Evolutionary conservation across 2,113 vertebrate species (phyloP).

Genomic region (Elephantulus edwardii): DNA sequence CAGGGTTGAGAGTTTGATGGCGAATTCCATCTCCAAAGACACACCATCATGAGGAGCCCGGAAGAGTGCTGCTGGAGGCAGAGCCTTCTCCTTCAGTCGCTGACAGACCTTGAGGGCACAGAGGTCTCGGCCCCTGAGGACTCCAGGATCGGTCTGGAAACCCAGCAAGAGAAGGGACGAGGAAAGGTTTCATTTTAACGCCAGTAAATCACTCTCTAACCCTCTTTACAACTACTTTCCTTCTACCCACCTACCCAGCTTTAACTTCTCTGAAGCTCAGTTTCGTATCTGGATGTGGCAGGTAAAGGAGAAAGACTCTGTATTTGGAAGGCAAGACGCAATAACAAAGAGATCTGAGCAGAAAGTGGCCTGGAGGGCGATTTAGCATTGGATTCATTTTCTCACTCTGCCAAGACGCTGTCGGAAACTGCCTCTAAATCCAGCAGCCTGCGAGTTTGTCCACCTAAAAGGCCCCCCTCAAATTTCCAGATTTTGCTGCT

Average conservation of each 20-base stretch:
- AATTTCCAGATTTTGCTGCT: slow-evolving; percentile 28
- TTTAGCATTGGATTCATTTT: not conserved
- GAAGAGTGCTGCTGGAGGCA: not conserved
- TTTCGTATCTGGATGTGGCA: not conserved
- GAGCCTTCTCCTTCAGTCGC: not conserved
- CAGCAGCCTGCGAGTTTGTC: not conserved
- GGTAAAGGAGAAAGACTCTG: not conserved
- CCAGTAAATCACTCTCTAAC: not conserved
- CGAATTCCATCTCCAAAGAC: slow-evolving; percentile 68
- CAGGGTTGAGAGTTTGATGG: slow-evolving; percentile 66
- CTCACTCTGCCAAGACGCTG: not conserved
- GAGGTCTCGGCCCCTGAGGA: not conserved
- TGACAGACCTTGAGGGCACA: not conserved
- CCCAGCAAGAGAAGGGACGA: not conserved
- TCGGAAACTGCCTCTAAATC: slow-evolving; percentile 14
- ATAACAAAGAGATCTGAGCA: slow-evolving; percentile 5
- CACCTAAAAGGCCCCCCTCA: not conserved
- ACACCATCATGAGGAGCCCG: not conserved
- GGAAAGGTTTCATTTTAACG: slow-evolving; percentile 21
- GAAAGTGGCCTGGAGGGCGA: not conserved
- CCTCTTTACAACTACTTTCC: slow-evolving; percentile 23
- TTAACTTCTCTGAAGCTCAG: not conserved
- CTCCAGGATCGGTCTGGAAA: not conserved
- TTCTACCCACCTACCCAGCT: not conserved
- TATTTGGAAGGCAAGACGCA: not conserved